Evolutionary conservation across 2,888 invertebrate genomes (phyloP).

Genomic region (Cabera pusaria): DNA sequence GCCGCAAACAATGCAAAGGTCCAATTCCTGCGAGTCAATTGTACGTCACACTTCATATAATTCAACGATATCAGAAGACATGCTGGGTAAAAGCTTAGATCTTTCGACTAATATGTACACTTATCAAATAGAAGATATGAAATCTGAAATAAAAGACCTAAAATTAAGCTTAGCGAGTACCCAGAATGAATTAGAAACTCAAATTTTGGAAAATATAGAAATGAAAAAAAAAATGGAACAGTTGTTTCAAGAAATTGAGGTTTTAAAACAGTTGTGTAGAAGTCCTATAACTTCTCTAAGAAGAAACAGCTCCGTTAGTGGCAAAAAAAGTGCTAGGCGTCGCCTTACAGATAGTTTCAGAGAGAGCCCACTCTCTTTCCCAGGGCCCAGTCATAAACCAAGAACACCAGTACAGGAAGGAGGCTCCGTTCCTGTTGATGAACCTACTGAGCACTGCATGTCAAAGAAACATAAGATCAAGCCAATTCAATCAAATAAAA

Average conservation of each 20-base stretch:
- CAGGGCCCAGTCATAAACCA: no score
- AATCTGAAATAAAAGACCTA: constrained; percentile 1
- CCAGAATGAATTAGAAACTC: constrained; percentile 1
- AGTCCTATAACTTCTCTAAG: not conserved
- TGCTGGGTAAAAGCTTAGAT: not conserved
- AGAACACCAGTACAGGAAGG: no score
- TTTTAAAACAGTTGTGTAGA: constrained; percentile 1
- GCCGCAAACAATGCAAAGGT: no score
- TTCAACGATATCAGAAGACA: not conserved
- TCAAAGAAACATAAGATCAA: no score
- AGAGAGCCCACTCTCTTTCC: not conserved
- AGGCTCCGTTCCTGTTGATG: no score
- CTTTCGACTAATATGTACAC: constrained; percentile 1
- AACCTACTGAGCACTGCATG: no score
- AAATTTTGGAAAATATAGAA: constrained; percentile 1
- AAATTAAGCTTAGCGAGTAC: constrained; percentile 1
- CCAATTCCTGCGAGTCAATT: no score
- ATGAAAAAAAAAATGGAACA: not conserved
- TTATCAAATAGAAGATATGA: not conserved
- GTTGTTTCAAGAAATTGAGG: not conserved
- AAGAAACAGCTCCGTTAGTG: not conserved
- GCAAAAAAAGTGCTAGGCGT: constrained; percentile 1
- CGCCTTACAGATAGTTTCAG: constrained; percentile 1
- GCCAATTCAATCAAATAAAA: no score
- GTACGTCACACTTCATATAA: no score